Percentiles rank a stretch among this genome's conserved stretches.
Conservation (phyloP, 2,888 invertebrate genomes). For the Nymphalis polychloros region DNA sequence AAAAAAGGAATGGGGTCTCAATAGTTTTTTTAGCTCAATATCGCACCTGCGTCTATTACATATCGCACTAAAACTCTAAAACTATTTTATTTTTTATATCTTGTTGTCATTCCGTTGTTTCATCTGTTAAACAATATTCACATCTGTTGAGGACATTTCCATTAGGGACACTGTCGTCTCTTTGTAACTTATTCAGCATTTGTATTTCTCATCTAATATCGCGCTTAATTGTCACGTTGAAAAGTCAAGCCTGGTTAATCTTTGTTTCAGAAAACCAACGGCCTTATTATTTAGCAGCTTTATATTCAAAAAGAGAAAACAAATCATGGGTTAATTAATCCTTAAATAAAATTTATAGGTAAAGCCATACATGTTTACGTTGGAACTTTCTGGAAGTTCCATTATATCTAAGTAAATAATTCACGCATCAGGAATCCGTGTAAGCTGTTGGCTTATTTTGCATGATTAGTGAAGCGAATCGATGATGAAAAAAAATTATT, state of each 20-base stretch:
- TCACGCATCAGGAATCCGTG: neutral
- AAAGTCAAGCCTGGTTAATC: neutral
- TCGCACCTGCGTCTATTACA: too few species aligned
- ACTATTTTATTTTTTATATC: neutral
- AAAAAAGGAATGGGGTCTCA: too few species aligned
- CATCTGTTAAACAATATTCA: neutral
- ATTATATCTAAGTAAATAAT: neutral
- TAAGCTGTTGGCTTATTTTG: neutral
- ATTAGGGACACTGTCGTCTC: conserved; percentile 14
- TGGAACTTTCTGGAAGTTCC: neutral
- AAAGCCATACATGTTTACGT: too few species aligned
- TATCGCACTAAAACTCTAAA: too few species aligned
- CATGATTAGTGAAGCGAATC: neutral
- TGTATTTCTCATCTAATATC: conserved; percentile 10
- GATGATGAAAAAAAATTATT: neutral
- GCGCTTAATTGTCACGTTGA: neutral
- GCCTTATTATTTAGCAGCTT: too few species aligned
- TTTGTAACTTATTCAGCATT: conserved; percentile 21
- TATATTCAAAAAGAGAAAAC: too few species aligned
- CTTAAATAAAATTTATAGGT: too few species aligned
- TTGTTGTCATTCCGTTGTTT: conserved; percentile 1
- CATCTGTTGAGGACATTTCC: conserved; percentile 20
- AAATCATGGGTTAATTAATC: too few species aligned
- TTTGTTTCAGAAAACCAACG: neutral
- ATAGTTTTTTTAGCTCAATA: too few species aligned